These are phyloP conservation scores for Pangasianodon hypophthalmus DNA, from an alignment of 2,113 vertebrate genomes.

Conservation along the genomic window DNA sequence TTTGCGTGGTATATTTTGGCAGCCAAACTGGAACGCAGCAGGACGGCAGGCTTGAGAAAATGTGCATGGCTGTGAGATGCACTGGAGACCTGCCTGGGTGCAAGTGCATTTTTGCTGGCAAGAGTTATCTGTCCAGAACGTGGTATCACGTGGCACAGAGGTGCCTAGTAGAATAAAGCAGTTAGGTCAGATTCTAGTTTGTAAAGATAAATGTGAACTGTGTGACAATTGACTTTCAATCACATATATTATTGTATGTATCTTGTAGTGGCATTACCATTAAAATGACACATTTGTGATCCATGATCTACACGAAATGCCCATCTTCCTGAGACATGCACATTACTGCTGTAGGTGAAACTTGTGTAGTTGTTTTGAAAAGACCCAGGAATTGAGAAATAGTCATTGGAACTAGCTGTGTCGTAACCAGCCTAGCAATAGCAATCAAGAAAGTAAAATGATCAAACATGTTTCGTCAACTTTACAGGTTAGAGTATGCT, in stretches of 20 bases:
- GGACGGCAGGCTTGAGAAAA: constrained; percentile 60
- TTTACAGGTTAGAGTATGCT: not conserved
- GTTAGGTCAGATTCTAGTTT: not conserved
- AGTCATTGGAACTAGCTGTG: constrained; percentile 46
- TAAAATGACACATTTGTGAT: constrained; percentile 7
- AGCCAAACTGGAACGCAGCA: constrained; percentile 52
- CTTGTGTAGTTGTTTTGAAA: not conserved
- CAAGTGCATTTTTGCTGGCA: constrained; percentile 64
- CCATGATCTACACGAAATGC: constrained; percentile 50
- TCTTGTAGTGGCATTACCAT: constrained; percentile 30
- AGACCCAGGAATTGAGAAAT: constrained; percentile 46
- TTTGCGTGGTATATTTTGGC: constrained; percentile 55
- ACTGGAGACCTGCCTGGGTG: constrained; percentile 47
- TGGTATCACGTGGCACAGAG: constrained; percentile 47
- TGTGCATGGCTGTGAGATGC: constrained; percentile 53
- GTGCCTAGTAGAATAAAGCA: constrained; percentile 50
- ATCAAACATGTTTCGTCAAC: not conserved
- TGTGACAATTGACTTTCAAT: not conserved
- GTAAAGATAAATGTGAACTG: not conserved
- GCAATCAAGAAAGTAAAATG: not conserved
- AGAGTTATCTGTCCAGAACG: constrained; percentile 65
- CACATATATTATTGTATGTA: not conserved
- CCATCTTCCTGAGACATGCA: constrained; percentile 53
- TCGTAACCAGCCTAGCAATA: constrained; percentile 65
- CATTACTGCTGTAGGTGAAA: constrained; percentile 48